Evolutionary conservation across 2,797 vertebrate genomes (phyloP), one percentile per base, ranked within the genome.

Genomic region (Leucoraja ocellata): DNA sequence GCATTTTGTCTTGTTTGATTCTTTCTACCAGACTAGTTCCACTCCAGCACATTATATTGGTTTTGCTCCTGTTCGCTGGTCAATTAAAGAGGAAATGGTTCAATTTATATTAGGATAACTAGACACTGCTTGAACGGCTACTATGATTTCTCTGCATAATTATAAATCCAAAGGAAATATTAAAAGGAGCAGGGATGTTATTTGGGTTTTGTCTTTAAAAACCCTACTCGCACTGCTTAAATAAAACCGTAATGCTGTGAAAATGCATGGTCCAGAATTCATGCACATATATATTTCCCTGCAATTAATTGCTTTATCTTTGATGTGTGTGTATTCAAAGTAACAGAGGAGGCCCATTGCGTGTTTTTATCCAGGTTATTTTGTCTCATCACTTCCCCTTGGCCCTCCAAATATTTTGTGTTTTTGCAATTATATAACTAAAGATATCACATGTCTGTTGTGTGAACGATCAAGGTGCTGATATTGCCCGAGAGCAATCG

Each of bases 1-100:
- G 95, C 95, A 95, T 95, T 97, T 96, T 96, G 96, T 96, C 96
- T 95, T 94, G 93, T 96, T 96, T 96, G 95, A 96, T 96, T 96
- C 95, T 95, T 95, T 95, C 96, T 96, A 54, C 14, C 21, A 39
- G 90, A 92, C 68, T 74, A 58, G 36, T 92, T 91, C 39, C 36
- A 46, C 90, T 92, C 23, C 68, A n/a, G 71, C 21, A 92, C 90
- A 36, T 63, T 88, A 36, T 18, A 88, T 68, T 68, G n/a, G 32
- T 36, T 92, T 92, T 58, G 68, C 39, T 73, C 1, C 88, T 91
- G 63, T 91, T 74, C 58, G 61, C 23, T 68, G 63, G 84, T 88
- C 84, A 88, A 92, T 92, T 92, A 76, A 76, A n/a, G 36, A 73
- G 90, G 68, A 32, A 88, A 68, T 88, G 10, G 84, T 88, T 63